phyloP scores from a whole-genome alignment of 2,797 vertebrate species.

The Petrocephalus schoutedeni region DNA sequence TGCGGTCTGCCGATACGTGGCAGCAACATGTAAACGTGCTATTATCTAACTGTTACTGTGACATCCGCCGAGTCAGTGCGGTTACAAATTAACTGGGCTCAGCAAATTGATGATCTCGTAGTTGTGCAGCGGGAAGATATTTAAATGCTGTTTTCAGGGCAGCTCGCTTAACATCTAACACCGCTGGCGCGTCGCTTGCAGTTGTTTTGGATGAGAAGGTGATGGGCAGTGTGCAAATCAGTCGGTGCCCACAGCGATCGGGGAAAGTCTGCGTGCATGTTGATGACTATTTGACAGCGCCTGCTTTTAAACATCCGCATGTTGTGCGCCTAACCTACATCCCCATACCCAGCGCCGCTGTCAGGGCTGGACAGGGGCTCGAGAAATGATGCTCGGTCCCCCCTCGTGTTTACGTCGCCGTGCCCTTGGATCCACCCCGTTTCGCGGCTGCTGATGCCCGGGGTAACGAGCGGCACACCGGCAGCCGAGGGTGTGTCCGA shows the following conservation, averaged over 20 bases:
- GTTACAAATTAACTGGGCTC: neutral
- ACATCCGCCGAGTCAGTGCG: slow-evolving; percentile 10
- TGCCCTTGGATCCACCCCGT: slow-evolving; percentile 34
- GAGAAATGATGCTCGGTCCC: slow-evolving; percentile 47
- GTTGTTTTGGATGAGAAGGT: neutral
- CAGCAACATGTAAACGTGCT: slow-evolving; percentile 2
- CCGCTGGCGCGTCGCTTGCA: neutral
- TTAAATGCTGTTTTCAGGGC: neutral
- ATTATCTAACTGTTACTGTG: slow-evolving; percentile 8
- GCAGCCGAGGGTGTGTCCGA: slow-evolving; percentile 5
- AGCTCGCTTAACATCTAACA: neutral
- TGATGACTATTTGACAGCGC: neutral
- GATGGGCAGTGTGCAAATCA: neutral
- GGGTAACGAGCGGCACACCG: neutral
- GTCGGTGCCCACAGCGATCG: neutral
- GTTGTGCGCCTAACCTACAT: slow-evolving; percentile 63
- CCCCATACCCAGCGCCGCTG: slow-evolving; percentile 47
- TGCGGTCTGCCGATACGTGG: slow-evolving; percentile 29
- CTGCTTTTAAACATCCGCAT: neutral
- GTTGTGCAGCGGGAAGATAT: neutral
- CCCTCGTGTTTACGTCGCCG: slow-evolving; percentile 58
- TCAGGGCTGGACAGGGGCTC: slow-evolving; percentile 48
- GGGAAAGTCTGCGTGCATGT: neutral
- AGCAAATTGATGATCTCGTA: slow-evolving; percentile 18
- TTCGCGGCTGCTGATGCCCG: slow-evolving; percentile 29